phyloP scores from a whole-genome alignment of 1,140 invertebrate genomes.

The Daktulosphaira vitifoliae region DNA sequence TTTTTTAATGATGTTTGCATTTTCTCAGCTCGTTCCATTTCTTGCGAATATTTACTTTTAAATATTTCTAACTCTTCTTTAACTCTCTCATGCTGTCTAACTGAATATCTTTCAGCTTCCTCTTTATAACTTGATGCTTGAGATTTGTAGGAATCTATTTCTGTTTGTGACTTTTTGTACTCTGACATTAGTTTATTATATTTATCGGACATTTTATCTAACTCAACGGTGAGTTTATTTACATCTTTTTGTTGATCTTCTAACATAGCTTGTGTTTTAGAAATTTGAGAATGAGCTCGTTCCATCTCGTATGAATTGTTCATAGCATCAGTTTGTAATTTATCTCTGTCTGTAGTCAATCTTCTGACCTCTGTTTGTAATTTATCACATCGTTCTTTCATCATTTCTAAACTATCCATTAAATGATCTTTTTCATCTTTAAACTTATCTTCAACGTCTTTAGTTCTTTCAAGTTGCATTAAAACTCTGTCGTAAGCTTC shows the following conservation, averaged over 20 bases:
- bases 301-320: conserved; percentile 77
- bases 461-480: conserved; percentile 70
- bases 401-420: conserved; percentile 69
- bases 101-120: conserved; percentile 63
- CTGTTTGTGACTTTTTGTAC: conserved; percentile 67
- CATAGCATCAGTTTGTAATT: conserved; percentile 71
- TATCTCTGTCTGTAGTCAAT: conserved; percentile 75
- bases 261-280: conserved; percentile 69
- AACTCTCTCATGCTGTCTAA: conserved; percentile 65
- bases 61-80: conserved; percentile 75
- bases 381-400: conserved; percentile 79
- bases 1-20: conserved; percentile 49
- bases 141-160: conserved; percentile 56
- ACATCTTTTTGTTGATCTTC: conserved; percentile 85
- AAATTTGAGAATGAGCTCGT: conserved; percentile 67
- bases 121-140: conserved; percentile 59
- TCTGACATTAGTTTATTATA: conserved; percentile 76
- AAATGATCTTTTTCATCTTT: conserved; percentile 77
- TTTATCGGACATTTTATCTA: conserved; percentile 84
- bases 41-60: conserved; percentile 78
- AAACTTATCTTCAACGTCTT: conserved; percentile 83
- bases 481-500: conserved; percentile 79
- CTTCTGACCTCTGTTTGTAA: conserved; percentile 72
- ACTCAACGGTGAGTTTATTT: conserved; percentile 70
- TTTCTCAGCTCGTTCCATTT: conserved; percentile 65